A percentile compares a stretch with the other conserved stretches of the same genome.
phyloP scores from a whole-genome alignment of 2,113 vertebrate species.

The Chlamydotis undulata region DNA sequence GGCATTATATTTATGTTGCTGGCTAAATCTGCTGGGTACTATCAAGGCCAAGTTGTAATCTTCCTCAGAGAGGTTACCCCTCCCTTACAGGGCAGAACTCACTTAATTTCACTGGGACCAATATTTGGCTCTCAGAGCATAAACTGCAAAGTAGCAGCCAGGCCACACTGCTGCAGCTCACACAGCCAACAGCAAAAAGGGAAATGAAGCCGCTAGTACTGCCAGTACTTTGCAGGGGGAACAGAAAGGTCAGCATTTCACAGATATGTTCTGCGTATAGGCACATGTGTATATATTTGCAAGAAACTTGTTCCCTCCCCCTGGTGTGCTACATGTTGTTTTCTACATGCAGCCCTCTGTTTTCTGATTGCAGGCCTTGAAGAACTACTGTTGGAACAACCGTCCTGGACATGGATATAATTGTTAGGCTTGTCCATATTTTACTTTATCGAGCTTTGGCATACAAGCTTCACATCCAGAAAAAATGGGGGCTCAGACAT shows the following conservation, averaged over 20 bases:
- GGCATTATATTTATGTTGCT: background rate
- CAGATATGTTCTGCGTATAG: background rate
- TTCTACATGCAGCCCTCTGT: background rate
- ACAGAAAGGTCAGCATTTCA: background rate
- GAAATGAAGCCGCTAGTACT: background rate
- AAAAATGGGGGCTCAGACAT: background rate
- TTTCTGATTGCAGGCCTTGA: background rate
- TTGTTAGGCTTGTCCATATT: background rate
- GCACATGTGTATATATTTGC: background rate
- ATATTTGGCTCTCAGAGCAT: background rate
- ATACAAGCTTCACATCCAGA: background rate
- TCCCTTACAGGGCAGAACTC: background rate
- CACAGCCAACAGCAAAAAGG: background rate
- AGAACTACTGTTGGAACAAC: background rate
- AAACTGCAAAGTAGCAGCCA: background rate
- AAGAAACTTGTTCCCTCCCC: background rate
- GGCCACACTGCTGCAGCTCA: background rate
- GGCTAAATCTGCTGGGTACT: background rate
- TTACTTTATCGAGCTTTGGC: background rate
- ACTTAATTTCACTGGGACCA: background rate
- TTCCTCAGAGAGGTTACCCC: background rate
- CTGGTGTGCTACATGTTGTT: background rate
- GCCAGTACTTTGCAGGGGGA: slow-evolving; percentile 3
- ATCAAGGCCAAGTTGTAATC: background rate
- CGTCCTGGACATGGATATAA: accelerated